A percentile compares a stretch with the other conserved stretches of the same genome.
phyloP scores from a whole-genome alignment of 2,888 invertebrate species.

The Hypolimnas misippus region DNA sequence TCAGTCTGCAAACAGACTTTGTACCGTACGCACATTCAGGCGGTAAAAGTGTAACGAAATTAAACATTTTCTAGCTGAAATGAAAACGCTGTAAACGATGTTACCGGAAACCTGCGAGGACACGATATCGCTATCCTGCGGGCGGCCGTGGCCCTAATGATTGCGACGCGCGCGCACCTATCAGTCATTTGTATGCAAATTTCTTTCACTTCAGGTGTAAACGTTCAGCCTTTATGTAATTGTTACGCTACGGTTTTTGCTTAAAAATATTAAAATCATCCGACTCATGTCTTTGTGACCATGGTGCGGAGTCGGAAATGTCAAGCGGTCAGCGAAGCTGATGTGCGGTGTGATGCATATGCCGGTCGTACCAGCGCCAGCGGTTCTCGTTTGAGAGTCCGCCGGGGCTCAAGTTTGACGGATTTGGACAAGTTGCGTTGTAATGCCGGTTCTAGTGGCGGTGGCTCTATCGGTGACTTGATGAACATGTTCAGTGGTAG shows the following conservation, averaged over 20 bases:
- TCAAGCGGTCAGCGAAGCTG: slow-evolving; percentile 76
- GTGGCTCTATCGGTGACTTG: slow-evolving; percentile 90
- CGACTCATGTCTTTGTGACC: slow-evolving; percentile 43
- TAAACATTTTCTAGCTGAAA: slow-evolving; percentile 49
- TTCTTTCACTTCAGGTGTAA: slow-evolving; percentile 59
- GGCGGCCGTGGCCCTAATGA: slow-evolving; percentile 81
- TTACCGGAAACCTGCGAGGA: slow-evolving; percentile 71
- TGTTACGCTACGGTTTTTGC: slow-evolving; percentile 51
- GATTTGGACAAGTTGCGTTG: slow-evolving; percentile 87
- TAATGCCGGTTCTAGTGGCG: slow-evolving; percentile 71
- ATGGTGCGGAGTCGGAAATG: slow-evolving; percentile 74
- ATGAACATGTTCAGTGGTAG: slow-evolving; percentile 91
- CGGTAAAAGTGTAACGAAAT: slow-evolving; percentile 50
- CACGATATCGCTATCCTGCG: slow-evolving; percentile 78
- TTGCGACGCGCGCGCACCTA: slow-evolving; percentile 64
- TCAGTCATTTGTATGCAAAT: slow-evolving; percentile 77
- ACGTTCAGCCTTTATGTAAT: slow-evolving; percentile 61
- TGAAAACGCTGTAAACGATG: slow-evolving; percentile 68
- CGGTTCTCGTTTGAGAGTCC: slow-evolving; percentile 83
- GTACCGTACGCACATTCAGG: slow-evolving; percentile 69
- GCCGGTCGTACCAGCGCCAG: slow-evolving; percentile 72
- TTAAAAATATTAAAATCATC: background rate
- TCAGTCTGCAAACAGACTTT: slow-evolving; percentile 74
- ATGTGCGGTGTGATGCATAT: slow-evolving; percentile 83
- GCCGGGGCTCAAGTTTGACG: slow-evolving; percentile 89